Evolutionary conservation across 2,797 vertebrate species (phyloP).

Genomic region (Masticophis lateralis): DNA sequence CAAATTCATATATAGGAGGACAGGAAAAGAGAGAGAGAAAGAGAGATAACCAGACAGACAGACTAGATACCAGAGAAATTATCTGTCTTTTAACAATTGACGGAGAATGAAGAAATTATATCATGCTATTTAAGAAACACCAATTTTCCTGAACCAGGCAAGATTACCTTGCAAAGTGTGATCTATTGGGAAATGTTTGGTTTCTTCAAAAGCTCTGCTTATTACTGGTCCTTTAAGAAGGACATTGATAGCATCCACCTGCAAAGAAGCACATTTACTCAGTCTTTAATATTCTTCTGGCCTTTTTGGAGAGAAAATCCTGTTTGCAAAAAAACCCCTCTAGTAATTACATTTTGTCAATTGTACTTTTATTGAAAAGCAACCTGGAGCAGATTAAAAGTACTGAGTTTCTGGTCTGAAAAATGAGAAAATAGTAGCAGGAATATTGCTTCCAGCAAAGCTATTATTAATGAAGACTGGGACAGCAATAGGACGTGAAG

Average conservation of each 20-base stretch:
- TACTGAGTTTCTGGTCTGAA: background rate
- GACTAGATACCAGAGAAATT: background rate
- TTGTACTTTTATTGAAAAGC: background rate
- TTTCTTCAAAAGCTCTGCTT: slow-evolving; percentile 93
- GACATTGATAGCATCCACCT: slow-evolving; percentile 94
- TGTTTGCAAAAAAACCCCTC: background rate
- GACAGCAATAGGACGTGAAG: background rate
- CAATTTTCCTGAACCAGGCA: background rate
- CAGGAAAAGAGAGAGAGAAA: background rate
- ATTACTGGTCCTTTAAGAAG: slow-evolving; percentile 93
- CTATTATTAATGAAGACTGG: background rate
- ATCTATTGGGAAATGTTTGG: slow-evolving; percentile 93
- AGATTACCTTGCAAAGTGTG: slow-evolving; percentile 88
- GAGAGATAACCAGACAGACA: background rate
- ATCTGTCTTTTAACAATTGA: background rate
- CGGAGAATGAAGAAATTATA: background rate
- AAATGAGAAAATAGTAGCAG: background rate
- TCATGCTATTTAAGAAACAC: background rate
- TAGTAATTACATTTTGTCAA: background rate
- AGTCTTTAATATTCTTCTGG: background rate
- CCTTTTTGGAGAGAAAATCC: slow-evolving; percentile 4
- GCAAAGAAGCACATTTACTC: slow-evolving; percentile 14
- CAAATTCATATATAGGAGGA: background rate
- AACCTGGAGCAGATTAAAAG: background rate
- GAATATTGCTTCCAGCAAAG: background rate